Evolutionary conservation across 2,797 vertebrate genomes (phyloP).

Genomic region (Silurus lanzhouensis): DNA sequence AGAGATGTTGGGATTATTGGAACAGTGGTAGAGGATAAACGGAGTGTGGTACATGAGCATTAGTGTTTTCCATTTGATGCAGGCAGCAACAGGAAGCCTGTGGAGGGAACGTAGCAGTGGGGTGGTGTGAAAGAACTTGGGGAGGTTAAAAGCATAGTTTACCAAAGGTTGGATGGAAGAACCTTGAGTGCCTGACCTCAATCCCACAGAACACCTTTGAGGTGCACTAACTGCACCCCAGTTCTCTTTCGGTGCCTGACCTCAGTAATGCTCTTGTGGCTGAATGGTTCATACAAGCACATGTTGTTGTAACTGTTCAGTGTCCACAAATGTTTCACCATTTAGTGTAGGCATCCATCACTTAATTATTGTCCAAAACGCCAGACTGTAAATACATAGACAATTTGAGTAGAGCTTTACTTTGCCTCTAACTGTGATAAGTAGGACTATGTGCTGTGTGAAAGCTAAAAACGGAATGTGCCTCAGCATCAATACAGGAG

Average conservation of each 20-base stretch:
- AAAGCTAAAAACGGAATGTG: conserved; percentile 47
- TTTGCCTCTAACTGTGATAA: neutral
- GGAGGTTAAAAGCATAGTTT: neutral
- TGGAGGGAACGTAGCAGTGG: no score
- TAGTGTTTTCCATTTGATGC: no score
- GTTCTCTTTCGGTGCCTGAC: neutral
- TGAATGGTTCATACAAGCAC: neutral
- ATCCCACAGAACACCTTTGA: neutral
- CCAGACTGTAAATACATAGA: neutral
- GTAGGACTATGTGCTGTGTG: conserved; percentile 28
- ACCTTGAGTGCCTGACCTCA: neutral
- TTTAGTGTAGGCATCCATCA: neutral
- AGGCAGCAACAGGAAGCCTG: no score
- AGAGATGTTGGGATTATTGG: no score
- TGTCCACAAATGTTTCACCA: neutral
- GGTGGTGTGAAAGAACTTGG: no score
- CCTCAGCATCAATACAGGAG: conserved; percentile 14
- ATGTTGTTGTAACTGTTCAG: neutral
- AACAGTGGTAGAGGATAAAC: no score
- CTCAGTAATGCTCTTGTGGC: neutral
- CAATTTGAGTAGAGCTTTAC: neutral
- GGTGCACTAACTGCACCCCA: neutral
- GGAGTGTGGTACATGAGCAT: no score
- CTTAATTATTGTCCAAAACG: neutral
- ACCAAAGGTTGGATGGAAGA: neutral